Evolutionary conservation across 2,888 invertebrate genomes (phyloP).

Genomic region (Sarcophaga rosellei): DNA sequence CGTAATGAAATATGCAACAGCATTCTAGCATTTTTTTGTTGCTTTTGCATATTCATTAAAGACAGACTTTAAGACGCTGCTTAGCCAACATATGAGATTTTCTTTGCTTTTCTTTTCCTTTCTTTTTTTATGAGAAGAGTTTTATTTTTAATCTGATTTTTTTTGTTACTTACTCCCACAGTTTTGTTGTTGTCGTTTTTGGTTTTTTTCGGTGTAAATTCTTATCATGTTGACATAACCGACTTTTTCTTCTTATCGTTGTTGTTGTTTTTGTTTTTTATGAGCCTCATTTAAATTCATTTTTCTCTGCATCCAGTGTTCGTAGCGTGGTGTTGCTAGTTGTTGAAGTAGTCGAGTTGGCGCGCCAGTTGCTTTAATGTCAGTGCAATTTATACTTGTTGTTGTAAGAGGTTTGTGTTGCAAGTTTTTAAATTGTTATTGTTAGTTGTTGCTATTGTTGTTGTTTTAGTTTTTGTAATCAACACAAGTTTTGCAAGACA

Average conservation of each 20-base stretch:
- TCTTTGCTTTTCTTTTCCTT: neutral
- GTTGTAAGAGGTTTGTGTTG: neutral
- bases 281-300: conserved; percentile 60
- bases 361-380: neutral
- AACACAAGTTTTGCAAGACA: conserved; percentile 3
- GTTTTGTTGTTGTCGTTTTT: neutral
- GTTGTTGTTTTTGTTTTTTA: conserved; percentile 1
- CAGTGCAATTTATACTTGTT: neutral
- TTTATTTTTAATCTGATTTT: neutral
- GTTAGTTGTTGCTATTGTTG: neutral
- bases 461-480: conserved; percentile 13
- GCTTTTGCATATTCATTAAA: conserved; percentile 17
- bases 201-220: conserved; percentile 9
- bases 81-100: neutral
- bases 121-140: neutral
- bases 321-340: neutral
- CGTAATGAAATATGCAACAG: conserved; percentile 37
- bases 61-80: conserved; percentile 8
- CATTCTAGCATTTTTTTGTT: neutral
- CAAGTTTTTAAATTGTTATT: neutral
- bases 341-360: conserved; percentile 1
- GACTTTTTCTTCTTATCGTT: neutral
- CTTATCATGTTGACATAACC: conserved; percentile 53
- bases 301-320: conserved; percentile 4
- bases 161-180: neutral